Evolutionary conservation across 2,888 invertebrate species (phyloP), one percentile per base, ranked within the genome.

Genomic region (Eristalinus aeneus): DNA sequence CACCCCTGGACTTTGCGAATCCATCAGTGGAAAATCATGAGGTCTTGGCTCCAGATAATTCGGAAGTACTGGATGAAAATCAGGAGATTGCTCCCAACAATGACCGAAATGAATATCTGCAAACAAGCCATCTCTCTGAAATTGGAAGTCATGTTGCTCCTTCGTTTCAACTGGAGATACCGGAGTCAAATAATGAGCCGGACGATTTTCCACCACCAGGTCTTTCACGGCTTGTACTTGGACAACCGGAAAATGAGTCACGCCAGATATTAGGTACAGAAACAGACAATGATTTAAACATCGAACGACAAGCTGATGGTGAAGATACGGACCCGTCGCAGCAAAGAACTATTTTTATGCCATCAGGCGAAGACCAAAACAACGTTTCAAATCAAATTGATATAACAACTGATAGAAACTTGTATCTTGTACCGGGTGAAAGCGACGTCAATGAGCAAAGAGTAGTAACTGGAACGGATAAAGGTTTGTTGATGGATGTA

Each of bases 101-200:
- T 90, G 96, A 96, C 89, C 93, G 96, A 78, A 96, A 96, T 90
- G 95, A 96, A 91, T 96, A 96, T 91, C 92, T 96, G 79, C 96
- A 96, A 92, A 96, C 96, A 1, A 96, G 96, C 20, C 96, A 96
- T 89, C 92, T 96, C 63, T 96, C 95, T 1, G 94, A 94, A 88
- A 92, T 93, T 10, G 93, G 93, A 88, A 72, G 78, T n/a, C 54
- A 65, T 56, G 36, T 54, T 22, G 61, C 75, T 61, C 12, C 46
- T 34, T 56, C 64, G 46, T 86, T 78, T 34, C 91, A 91, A 87
- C 27, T 54, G 20, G 65, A 61, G 32, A 32, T 72, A 27, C 90
- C 89, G 27, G 91, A 90, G 56, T 88, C 89, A 67, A 90, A 90
- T 73, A 89, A 91, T 69, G 92, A 92, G 83, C 88, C 89, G 9